Evolutionary conservation across 2,797 vertebrate genomes (phyloP).

Genomic region (Melanotaenia boesemani): DNA sequence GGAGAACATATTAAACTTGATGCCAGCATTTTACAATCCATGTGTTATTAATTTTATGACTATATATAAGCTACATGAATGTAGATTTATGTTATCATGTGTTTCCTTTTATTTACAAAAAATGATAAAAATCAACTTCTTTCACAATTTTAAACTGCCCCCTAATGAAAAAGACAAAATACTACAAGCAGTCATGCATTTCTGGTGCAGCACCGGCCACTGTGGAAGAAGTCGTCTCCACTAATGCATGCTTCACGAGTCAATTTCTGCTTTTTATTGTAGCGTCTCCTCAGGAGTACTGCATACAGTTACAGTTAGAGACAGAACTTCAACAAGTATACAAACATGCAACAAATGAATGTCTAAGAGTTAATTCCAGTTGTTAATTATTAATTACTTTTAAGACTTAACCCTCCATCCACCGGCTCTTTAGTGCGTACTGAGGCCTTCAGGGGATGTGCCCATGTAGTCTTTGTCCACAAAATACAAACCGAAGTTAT

Average conservation of each 20-base stretch:
- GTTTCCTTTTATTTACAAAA: neutral
- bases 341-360: neutral
- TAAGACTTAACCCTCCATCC: neutral
- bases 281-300: neutral
- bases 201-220: neutral
- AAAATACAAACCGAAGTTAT: neutral
- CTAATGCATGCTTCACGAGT: neutral
- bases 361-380: neutral
- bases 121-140: neutral
- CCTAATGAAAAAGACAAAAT: neutral
- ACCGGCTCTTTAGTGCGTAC: neutral
- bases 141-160: neutral
- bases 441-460: neutral
- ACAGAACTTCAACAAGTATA: neutral
- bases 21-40: too few species aligned
- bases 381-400: neutral
- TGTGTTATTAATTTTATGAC: neutral
- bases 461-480: too few species aligned
- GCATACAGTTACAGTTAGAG: neutral
- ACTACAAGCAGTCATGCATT: neutral
- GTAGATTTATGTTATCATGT: neutral
- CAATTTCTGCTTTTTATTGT: neutral
- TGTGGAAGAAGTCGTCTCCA: neutral
- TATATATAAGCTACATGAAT: neutral
- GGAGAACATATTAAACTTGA: neutral